phyloP scores from a whole-genome alignment of 2,888 invertebrate genomes.

The Drosophila fulvimacula region DNA sequence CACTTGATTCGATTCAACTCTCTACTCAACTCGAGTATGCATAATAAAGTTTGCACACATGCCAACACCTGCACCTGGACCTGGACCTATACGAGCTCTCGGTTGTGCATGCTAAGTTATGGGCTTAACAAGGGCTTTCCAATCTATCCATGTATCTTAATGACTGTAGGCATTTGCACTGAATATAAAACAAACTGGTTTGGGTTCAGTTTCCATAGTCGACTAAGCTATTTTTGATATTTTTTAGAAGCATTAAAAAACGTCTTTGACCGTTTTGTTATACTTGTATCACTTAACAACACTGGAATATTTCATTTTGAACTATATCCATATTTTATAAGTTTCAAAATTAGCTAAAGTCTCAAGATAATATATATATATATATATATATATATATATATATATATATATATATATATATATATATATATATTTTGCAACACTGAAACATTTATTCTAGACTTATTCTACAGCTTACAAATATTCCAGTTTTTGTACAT shows the following conservation, averaged over 20 bases:
- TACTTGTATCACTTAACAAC: neutral
- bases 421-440: no score
- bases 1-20: conserved; percentile 63
- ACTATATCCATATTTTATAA: no score
- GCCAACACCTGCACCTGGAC: conserved; percentile 43
- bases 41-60: conserved; percentile 58
- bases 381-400: no score
- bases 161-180: neutral
- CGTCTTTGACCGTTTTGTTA: neutral
- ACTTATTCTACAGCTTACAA: no score
- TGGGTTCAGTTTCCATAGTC: neutral
- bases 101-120: conserved; percentile 23
- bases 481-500: no score
- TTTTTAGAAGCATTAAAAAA: no score
- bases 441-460: neutral
- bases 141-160: neutral
- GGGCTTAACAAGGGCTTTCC: neutral
- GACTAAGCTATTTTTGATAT: neutral
- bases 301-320: neutral
- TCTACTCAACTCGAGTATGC: conserved; percentile 33
- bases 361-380: no score
- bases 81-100: conserved; percentile 34
- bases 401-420: no score
- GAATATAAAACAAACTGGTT: neutral
- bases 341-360: no score